Evolutionary conservation across 2,888 invertebrate species (phyloP).

Genomic region (Dinocampus coccinellae): DNA sequence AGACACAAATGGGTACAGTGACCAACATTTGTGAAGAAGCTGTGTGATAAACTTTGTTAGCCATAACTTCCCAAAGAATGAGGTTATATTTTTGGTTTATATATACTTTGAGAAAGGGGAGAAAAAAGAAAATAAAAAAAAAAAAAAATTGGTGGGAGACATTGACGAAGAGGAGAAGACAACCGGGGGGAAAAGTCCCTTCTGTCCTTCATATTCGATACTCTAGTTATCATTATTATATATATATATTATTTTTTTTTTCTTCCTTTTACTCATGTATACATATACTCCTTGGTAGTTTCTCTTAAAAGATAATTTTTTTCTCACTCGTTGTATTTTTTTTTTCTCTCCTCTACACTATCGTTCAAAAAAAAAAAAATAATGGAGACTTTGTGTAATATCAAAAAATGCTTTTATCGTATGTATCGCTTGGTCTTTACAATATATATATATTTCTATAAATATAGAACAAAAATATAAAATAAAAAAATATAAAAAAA

Average conservation of each 20-base stretch:
- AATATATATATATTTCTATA: background rate
- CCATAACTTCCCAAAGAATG: slow-evolving; percentile 34
- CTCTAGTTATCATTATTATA: too few relatives aligned
- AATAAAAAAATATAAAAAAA: too few relatives aligned
- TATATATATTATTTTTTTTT: background rate
- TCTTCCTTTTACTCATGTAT: background rate
- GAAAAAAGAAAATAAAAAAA: background rate
- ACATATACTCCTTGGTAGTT: background rate
- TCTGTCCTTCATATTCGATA: slow-evolving; percentile 5
- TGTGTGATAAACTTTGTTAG: slow-evolving; percentile 39
- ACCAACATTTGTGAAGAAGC: slow-evolving; percentile 18
- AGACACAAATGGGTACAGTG: slow-evolving; percentile 27
- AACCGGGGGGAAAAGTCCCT: slow-evolving; percentile 8
- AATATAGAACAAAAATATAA: too few relatives aligned
- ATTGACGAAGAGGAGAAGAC: background rate
- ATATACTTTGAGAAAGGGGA: background rate
- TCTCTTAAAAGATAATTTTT: slow-evolving; percentile 6
- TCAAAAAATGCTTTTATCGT: slow-evolving; percentile 26
- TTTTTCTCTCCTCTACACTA: background rate
- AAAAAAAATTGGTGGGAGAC: background rate
- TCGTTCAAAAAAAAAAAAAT: too few relatives aligned
- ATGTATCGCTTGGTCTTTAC: background rate
- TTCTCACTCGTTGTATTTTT: slow-evolving; percentile 6
- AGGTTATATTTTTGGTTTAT: slow-evolving; percentile 22
- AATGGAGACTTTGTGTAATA: slow-evolving; percentile 17